These are phyloP conservation scores for Drosophila mojavensis DNA, from an alignment of 1,140 invertebrate species.

Conservation along the genomic window DNA sequence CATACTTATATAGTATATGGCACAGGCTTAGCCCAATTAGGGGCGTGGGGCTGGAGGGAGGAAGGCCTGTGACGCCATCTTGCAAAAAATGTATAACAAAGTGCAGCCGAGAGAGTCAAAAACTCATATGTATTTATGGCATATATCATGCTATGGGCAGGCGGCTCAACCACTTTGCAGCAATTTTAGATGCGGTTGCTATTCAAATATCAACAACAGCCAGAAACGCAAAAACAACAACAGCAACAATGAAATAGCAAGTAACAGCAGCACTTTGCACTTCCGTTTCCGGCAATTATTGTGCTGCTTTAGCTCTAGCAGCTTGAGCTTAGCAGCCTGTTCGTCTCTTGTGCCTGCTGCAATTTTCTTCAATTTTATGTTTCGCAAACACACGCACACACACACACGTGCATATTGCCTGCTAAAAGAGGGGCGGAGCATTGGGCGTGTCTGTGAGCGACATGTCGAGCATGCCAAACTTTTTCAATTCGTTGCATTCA, in stretches of 20 bases:
- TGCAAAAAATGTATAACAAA: slow-evolving; percentile 25
- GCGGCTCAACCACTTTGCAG: slow-evolving; percentile 56
- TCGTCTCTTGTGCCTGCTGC: slow-evolving; percentile 24
- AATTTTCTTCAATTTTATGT: slow-evolving; percentile 57
- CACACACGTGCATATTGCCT: not conserved
- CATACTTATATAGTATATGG: slow-evolving; percentile 31
- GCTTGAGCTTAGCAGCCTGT: slow-evolving; percentile 42
- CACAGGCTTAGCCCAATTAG: slow-evolving; percentile 64
- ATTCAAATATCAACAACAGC: slow-evolving; percentile 15
- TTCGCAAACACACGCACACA: slow-evolving; percentile 33
- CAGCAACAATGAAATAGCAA: slow-evolving; percentile 24
- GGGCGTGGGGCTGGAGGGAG: not conserved
- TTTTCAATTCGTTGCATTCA: slow-evolving; percentile 68
- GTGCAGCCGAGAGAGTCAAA: slow-evolving; percentile 16
- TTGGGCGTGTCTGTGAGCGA: slow-evolving; percentile 10
- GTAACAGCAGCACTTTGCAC: slow-evolving; percentile 74
- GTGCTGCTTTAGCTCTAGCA: slow-evolving; percentile 30
- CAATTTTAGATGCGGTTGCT: slow-evolving; percentile 53
- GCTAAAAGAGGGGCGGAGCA: not conserved
- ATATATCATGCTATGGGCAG: slow-evolving; percentile 44
- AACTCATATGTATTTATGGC: slow-evolving; percentile 45
- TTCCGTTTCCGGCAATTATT: slow-evolving; percentile 81
- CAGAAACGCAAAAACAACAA: slow-evolving; percentile 6
- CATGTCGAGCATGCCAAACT: slow-evolving; percentile 51
- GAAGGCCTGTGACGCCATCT: slow-evolving; percentile 24